phyloP scores from a whole-genome alignment of 2,113 vertebrate genomes.

The Phodopus roborovskii region DNA sequence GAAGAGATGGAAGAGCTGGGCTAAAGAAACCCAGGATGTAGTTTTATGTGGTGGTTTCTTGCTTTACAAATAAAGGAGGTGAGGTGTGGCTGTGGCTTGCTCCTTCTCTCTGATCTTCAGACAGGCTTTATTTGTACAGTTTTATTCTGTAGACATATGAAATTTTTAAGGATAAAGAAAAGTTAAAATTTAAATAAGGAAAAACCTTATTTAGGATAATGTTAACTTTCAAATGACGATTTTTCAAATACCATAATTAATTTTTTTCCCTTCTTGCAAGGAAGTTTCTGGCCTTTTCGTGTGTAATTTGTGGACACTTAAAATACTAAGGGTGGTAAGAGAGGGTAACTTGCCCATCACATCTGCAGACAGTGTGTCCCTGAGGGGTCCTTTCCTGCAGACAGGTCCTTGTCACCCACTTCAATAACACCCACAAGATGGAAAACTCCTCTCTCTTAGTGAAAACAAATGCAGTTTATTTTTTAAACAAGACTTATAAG shows the following conservation, averaged over 20 bases:
- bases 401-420: conserved; percentile 70
- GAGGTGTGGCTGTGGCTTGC: no score
- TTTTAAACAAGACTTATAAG: conserved; percentile 71
- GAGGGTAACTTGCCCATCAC: conserved; percentile 67
- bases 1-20: neutral
- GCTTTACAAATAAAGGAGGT: no score
- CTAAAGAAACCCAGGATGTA: neutral
- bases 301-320: conserved; percentile 72
- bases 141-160: neutral
- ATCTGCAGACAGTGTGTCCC: conserved; percentile 76
- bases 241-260: conserved; percentile 9
- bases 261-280: conserved; percentile 42
- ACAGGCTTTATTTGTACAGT: no score
- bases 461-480: conserved; percentile 75
- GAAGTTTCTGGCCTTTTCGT: conserved; percentile 49
- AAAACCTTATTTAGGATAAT: neutral
- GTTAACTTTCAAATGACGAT: conserved; percentile 49
- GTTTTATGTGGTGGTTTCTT: no score
- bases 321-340: conserved; percentile 58
- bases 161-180: neutral
- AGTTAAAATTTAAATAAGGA: neutral
- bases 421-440: conserved; percentile 65
- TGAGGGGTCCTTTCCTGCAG: conserved; percentile 58
- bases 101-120: no score
- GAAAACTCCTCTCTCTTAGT: conserved; percentile 78